These are phyloP conservation scores for Andrena praecox DNA, from an alignment of 2,888 invertebrate species.

Conservation along the genomic window DNA sequence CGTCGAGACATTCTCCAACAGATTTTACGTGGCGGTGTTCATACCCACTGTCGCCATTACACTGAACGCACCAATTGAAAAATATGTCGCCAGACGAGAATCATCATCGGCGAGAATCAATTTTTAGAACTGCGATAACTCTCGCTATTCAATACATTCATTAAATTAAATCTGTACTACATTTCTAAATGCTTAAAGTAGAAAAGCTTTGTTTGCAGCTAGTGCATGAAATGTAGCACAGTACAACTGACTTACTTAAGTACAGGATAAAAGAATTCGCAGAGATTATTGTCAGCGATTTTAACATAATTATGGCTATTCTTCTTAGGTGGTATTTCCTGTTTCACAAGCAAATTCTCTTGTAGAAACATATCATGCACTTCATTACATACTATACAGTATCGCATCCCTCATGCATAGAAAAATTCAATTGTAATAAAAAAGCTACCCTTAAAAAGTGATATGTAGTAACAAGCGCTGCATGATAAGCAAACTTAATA, in stretches of 20 bases:
- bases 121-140: conserved; percentile 9
- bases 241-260: not conserved
- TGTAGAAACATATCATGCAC: conserved; percentile 46
- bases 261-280: not conserved
- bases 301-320: not conserved
- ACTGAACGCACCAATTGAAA: no score
- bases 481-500: conserved; percentile 26
- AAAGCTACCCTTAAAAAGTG: conserved; percentile 35
- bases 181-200: conserved; percentile 23
- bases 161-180: conserved; percentile 28
- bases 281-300: not conserved
- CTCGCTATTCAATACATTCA: conserved; percentile 18
- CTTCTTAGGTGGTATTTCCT: not conserved
- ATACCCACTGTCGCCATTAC: no score
- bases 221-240: not conserved
- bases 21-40: no score
- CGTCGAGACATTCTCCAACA: no score
- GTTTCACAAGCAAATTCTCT: not conserved
- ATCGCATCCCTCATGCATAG: conserved; percentile 41
- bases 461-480: conserved; percentile 36
- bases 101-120: no score
- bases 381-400: conserved; percentile 24
- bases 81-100: no score
- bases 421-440: conserved; percentile 1
- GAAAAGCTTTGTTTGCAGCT: conserved; percentile 30